phyloP scores from a whole-genome alignment of 1,140 invertebrate genomes.

The Listronotus bonariensis region DNA sequence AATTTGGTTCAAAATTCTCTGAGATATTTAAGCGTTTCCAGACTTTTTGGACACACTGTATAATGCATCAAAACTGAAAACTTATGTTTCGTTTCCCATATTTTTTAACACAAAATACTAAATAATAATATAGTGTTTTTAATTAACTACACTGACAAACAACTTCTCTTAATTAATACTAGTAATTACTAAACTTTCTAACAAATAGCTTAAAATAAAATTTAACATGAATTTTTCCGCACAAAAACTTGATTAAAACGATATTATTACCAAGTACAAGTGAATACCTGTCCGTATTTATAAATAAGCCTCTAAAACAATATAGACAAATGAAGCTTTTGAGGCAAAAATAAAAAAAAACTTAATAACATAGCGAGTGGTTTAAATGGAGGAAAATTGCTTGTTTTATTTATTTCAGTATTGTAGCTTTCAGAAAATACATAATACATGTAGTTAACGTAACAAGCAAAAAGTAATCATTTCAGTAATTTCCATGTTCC shows the following conservation, averaged over 20 bases:
- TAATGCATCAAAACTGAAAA: too few species aligned
- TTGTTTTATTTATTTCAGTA: slow-evolving; percentile 14
- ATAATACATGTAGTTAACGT: slow-evolving; percentile 25
- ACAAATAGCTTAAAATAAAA: too few species aligned
- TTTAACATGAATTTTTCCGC: too few species aligned
- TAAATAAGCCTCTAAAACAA: slow-evolving; percentile 9
- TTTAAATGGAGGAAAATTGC: slow-evolving; percentile 19
- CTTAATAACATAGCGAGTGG: slow-evolving; percentile 20
- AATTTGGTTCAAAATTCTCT: too few species aligned
- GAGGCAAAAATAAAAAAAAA: slow-evolving; percentile 18
- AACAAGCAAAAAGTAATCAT: slow-evolving; percentile 33
- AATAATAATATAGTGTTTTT: too few species aligned
- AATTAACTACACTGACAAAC: too few species aligned
- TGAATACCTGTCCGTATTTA: neutral
- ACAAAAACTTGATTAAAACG: neutral
- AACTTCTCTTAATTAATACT: too few species aligned
- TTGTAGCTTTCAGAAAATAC: slow-evolving; percentile 16
- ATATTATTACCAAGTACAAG: neutral
- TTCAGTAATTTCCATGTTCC: slow-evolving; percentile 28
- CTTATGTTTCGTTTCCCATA: too few species aligned
- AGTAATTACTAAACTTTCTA: too few species aligned
- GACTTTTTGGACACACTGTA: too few species aligned
- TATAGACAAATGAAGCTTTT: slow-evolving; percentile 20
- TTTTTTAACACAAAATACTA: too few species aligned
- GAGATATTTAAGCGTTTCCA: too few species aligned